Percentiles rank a stretch among this genome's conserved stretches.
phyloP scores from a whole-genome alignment of 2,888 invertebrate species.

The Timema cristinae region DNA sequence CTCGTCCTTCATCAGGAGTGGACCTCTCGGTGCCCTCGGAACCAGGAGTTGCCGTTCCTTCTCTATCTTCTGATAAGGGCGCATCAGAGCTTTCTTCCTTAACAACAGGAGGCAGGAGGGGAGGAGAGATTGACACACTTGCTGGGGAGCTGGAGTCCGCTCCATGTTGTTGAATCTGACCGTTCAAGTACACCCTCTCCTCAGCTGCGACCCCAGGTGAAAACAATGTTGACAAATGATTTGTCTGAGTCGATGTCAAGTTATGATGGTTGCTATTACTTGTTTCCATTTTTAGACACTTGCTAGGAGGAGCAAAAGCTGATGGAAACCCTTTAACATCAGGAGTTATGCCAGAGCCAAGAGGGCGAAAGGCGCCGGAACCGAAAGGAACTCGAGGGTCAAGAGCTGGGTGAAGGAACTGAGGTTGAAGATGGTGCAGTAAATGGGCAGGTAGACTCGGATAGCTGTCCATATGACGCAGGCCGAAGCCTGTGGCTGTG shows the following conservation, averaged over 20 bases:
- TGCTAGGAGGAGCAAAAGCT: constrained; percentile 61
- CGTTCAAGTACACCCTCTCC: constrained; percentile 39
- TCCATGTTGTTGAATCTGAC: constrained; percentile 29
- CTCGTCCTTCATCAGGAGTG: constrained; percentile 48
- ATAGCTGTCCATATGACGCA: constrained; percentile 53
- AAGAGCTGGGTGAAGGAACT: constrained; percentile 63
- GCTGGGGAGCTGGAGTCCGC: constrained; percentile 57
- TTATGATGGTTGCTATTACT: constrained; percentile 35
- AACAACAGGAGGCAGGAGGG: constrained; percentile 46
- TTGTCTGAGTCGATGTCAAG: constrained; percentile 24
- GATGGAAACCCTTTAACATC: constrained; percentile 51
- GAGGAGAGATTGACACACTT: constrained; percentile 54
- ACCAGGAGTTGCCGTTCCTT: constrained; percentile 47
- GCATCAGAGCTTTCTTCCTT: constrained; percentile 56
- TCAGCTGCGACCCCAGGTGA: constrained; percentile 46
- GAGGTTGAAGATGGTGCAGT: constrained; percentile 66
- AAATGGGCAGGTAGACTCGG: constrained; percentile 63
- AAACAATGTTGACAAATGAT: constrained; percentile 31
- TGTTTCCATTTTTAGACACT: constrained; percentile 55
- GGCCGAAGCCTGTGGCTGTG: constrained; percentile 51
- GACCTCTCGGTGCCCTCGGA: constrained; percentile 50
- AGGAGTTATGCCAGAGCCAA: constrained; percentile 53
- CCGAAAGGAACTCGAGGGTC: constrained; percentile 58
- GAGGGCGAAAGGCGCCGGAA: constrained; percentile 56
- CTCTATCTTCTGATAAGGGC: constrained; percentile 54